phyloP scores from a whole-genome alignment of 2,888 invertebrate genomes.

The Notodonta dromedarius region DNA sequence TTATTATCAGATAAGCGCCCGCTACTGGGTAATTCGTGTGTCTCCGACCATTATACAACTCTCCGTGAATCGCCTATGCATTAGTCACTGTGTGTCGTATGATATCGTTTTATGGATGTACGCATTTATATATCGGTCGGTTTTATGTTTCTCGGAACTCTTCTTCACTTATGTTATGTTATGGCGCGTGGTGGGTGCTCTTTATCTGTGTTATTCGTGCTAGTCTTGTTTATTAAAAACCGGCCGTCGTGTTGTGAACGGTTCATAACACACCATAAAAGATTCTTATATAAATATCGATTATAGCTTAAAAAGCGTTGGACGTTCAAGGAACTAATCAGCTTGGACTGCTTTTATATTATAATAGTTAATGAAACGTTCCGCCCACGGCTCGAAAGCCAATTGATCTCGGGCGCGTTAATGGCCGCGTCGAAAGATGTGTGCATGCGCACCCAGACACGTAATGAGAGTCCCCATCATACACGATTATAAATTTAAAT shows the following conservation, averaged over 20 bases:
- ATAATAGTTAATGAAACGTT: constrained; percentile 80
- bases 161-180: constrained; percentile 36
- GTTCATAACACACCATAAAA: constrained; percentile 42
- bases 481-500: constrained; percentile 64
- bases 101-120: constrained; percentile 73
- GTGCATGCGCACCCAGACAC: constrained; percentile 57
- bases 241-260: constrained; percentile 16
- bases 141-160: constrained; percentile 63
- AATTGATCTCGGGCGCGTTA: constrained; percentile 76
- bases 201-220: constrained; percentile 39
- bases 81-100: constrained; percentile 72
- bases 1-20: constrained; percentile 81
- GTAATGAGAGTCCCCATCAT: constrained; percentile 59
- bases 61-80: constrained; percentile 72
- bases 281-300: constrained; percentile 56
- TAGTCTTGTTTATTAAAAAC: constrained; percentile 23
- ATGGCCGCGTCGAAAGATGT: constrained; percentile 72
- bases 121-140: constrained; percentile 62
- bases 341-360: constrained; percentile 75
- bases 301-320: constrained; percentile 55
- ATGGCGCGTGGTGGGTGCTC: constrained; percentile 43
- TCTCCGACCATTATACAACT: constrained; percentile 73
- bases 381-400: constrained; percentile 73
- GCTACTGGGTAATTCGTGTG: constrained; percentile 82
- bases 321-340: constrained; percentile 72